Evolutionary conservation across 1,140 invertebrate species (phyloP), one percentile per base, ranked within the genome.

Genomic region (Bombus waltoni): DNA sequence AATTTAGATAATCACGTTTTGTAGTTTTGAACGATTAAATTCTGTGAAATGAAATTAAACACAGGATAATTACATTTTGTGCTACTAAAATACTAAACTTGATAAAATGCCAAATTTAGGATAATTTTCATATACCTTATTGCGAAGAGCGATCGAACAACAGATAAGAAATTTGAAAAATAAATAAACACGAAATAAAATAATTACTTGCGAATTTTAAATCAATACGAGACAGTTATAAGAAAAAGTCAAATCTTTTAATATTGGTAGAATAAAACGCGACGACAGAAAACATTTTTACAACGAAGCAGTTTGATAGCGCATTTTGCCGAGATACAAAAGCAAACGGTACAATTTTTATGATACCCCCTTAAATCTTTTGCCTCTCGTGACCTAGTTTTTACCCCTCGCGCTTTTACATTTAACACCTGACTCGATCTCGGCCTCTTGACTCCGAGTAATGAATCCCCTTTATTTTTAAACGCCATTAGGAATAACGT

Each of bases 341-440:
- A 40, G 79, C 59, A 57, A 81, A 79, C 76, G 57, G 71, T 74
- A 81, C 78, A 85, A 81, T 85, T 85, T 85, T 81, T 68, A 74
- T 66, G 77, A 81, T 66, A 85, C 53, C 83, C 86, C 80, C 22
- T 82, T 90, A 75, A 87, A 90, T 47, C 68, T 85, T 83, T 59
- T 35, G 82, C 82, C 74, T 68, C 74, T 53, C 66, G 32, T 88
- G 86, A 90, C 86, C 89, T 62, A 90, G 38, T 90, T 90, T 47
- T 28, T 66, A 81, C 80, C 86, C 79, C 66, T 88, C 79, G 86
- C 65, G 53, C 32, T 75, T 13, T 44, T 75, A 57, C 71, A 86
- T 90, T 90, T 90, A 85, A 90, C 89, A 90, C 80, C 86, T 83
- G 86, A 90, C 70, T 86, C 88, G 59, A 28, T 82, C 68, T 11